These are phyloP conservation scores for Heliconius ethilla DNA, from an alignment of 2,888 invertebrate genomes.

Conservation along the genomic window DNA sequence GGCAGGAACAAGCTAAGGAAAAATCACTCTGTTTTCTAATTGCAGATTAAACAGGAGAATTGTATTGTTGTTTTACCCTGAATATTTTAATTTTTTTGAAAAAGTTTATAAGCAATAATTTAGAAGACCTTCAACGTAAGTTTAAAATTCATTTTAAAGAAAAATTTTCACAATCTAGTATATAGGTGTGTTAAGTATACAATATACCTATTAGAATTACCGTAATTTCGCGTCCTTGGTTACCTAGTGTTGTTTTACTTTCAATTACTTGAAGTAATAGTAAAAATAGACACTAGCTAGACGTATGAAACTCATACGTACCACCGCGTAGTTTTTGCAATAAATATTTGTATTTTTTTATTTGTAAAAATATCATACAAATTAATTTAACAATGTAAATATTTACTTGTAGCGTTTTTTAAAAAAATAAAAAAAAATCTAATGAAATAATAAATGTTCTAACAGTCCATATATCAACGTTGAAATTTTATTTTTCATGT, in stretches of 20 bases:
- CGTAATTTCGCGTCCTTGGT: neutral
- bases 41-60: no score
- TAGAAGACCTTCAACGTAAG: no score
- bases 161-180: no score
- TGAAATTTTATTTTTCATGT: constrained; percentile 30
- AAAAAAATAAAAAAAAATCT: neutral
- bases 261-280: neutral
- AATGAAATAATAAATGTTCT: neutral
- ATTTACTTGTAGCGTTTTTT: neutral
- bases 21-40: no score
- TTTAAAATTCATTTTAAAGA: no score
- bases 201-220: neutral
- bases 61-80: no score
- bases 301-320: neutral
- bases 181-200: neutral
- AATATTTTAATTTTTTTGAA: no score
- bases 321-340: neutral
- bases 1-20: no score
- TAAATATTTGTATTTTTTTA: neutral
- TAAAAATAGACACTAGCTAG: neutral
- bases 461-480: constrained; percentile 20
- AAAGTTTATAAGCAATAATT: no score
- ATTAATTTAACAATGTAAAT: neutral
- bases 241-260: neutral
- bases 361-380: neutral